These are phyloP conservation scores for Oryzaephilus surinamensis DNA, from an alignment of 1,140 invertebrate species.

Conservation along the genomic window DNA sequence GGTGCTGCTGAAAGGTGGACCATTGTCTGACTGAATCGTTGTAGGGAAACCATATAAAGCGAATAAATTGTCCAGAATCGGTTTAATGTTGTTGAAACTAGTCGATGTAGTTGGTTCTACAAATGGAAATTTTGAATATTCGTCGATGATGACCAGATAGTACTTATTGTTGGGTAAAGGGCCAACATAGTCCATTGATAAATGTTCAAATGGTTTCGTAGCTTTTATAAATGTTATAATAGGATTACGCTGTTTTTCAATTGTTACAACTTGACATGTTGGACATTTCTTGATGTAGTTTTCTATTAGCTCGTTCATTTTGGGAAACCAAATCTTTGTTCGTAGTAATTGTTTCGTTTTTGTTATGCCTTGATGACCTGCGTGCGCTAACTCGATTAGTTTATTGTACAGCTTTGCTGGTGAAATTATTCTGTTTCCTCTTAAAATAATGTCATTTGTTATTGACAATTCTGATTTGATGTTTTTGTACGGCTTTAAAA, in stretches of 20 bases:
- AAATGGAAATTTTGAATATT: conserved; percentile 9
- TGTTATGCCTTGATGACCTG: conserved; percentile 23
- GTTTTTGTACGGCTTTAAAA: conserved; percentile 5
- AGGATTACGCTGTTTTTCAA: conserved; percentile 3
- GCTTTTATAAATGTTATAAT: conserved; percentile 1
- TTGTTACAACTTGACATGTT: conserved; percentile 10
- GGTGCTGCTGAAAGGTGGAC: conserved; percentile 25
- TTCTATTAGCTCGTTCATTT: conserved; percentile 24
- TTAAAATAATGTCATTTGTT: background rate
- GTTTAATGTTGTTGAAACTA: conserved; percentile 1
- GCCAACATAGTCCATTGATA: conserved; percentile 9
- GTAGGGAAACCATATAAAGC: conserved; percentile 19
- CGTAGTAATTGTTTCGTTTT: conserved; percentile 26
- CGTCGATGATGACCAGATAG: conserved; percentile 6
- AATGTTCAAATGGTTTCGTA: conserved; percentile 1
- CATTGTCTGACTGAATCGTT: conserved; percentile 28
- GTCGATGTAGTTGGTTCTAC: conserved; percentile 4
- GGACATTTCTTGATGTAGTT: conserved; percentile 14
- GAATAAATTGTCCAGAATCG: conserved; percentile 6
- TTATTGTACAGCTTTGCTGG: conserved; percentile 27
- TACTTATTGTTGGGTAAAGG: conserved; percentile 12
- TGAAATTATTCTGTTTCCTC: conserved; percentile 28
- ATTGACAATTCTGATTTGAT: conserved; percentile 9
- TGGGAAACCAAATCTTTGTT: conserved; percentile 30
- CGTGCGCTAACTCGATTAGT: conserved; percentile 18